Percentiles rank a stretch among this genome's conserved stretches.
Conservation (phyloP, 2,888 invertebrate genomes). For the Eudiplozoon nipponicum region DNA sequence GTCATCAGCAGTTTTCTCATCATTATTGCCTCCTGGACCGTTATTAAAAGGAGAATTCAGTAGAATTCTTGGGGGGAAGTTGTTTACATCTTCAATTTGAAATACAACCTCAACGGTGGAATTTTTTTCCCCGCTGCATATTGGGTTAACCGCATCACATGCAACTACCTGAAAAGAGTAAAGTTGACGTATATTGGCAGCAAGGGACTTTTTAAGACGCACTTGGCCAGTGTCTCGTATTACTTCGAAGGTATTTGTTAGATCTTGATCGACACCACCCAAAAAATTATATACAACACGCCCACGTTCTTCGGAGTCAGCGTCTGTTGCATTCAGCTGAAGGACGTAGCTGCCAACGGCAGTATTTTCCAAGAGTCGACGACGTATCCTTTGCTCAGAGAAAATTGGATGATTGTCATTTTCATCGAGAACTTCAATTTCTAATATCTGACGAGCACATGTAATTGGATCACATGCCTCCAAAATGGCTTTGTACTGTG, state of each 20-base stretch:
- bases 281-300: background rate
- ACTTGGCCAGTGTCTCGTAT: background rate
- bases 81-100: background rate
- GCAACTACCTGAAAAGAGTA: background rate
- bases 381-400: too few relatives aligned
- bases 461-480: constrained; percentile 1
- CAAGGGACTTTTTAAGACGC: constrained; percentile 2
- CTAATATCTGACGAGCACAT: background rate
- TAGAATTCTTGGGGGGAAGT: background rate
- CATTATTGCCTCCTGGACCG: too few relatives aligned
- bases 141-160: background rate
- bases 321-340: background rate
- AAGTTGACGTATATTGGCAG: background rate
- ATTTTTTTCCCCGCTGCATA: background rate
- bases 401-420: background rate
- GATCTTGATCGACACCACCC: background rate
- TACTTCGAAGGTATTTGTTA: background rate
- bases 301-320: background rate
- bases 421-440: background rate
- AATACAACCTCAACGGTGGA: background rate
- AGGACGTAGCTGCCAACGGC: background rate
- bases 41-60: too few relatives aligned
- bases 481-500: background rate
- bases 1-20: too few relatives aligned
- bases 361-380: background rate